Conservation (phyloP, 2,797 vertebrate genomes). For the Eulemur coronatus region DNA sequence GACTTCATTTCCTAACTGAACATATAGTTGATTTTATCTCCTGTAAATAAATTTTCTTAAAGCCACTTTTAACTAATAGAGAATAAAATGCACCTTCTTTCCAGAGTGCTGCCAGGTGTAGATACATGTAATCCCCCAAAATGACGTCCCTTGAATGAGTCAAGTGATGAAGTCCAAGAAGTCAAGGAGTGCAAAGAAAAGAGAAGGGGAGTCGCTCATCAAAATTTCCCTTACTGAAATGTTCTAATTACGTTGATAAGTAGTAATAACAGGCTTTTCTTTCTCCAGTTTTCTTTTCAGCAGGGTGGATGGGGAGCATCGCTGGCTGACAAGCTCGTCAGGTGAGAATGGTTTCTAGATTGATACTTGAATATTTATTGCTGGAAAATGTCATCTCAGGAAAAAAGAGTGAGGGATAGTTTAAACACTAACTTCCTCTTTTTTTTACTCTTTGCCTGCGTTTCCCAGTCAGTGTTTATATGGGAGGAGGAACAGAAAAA, state of each 20-base stretch:
- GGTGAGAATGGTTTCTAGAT: constrained; percentile 84
- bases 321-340: constrained; percentile 90
- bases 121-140: background rate
- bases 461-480: background rate
- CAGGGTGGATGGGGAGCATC: constrained; percentile 91
- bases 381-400: background rate
- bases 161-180: too few relatives aligned
- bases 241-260: background rate
- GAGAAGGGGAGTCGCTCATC: background rate
- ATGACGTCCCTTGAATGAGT: background rate
- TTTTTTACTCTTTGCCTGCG: background rate
- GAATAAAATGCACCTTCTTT: background rate
- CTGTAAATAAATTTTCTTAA: background rate
- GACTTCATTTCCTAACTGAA: background rate
- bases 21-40: background rate
- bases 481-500: too few relatives aligned
- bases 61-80: background rate
- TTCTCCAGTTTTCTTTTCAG: constrained; percentile 92
- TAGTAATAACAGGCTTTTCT: constrained; percentile 21
- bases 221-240: background rate
- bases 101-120: background rate
- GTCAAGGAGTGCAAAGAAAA: background rate
- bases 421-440: background rate
- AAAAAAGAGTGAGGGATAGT: background rate
- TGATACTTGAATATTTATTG: background rate